phyloP scores from a whole-genome alignment of 2,888 invertebrate species.

The Netelia inedita region DNA sequence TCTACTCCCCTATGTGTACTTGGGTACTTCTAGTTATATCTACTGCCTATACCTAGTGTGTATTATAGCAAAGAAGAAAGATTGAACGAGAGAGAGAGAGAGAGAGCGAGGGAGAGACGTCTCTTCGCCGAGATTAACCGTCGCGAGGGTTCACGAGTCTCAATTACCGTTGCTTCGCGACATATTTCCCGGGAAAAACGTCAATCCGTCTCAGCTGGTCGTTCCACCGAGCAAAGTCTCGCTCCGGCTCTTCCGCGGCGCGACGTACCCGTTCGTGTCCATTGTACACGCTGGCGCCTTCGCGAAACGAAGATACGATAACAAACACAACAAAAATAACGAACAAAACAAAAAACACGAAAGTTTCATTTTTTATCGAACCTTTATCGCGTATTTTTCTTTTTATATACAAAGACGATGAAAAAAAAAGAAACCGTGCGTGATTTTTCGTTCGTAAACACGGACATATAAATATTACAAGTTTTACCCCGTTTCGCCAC shows the following conservation, averaged over 20 bases:
- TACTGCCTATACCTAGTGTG: slow-evolving; percentile 37
- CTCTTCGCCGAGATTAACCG: slow-evolving; percentile 66
- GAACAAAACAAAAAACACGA: neutral
- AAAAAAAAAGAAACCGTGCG: too few species aligned
- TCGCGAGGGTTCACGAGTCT: slow-evolving; percentile 72
- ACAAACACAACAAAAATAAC: neutral
- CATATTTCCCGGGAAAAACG: slow-evolving; percentile 72
- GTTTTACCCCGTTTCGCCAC: too few species aligned
- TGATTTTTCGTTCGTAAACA: too few species aligned
- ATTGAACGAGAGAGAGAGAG: slow-evolving; percentile 32
- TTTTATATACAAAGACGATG: too few species aligned
- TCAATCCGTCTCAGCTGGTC: slow-evolving; percentile 53
- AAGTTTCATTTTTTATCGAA: too few species aligned
- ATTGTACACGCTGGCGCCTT: neutral
- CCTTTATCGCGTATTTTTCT: too few species aligned
- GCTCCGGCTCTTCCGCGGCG: slow-evolving; percentile 26
- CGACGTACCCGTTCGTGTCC: neutral
- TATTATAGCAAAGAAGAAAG: slow-evolving; percentile 28
- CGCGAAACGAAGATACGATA: neutral
- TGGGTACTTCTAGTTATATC: slow-evolving; percentile 67
- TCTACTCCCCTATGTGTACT: slow-evolving; percentile 44
- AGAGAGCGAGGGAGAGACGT: slow-evolving; percentile 34
- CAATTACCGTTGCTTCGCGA: slow-evolving; percentile 74
- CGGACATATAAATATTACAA: too few species aligned
- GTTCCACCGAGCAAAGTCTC: slow-evolving; percentile 32